Base-by-base conservation (phyloP, 2,888 invertebrate species). In the Acrobeloides nanus region DNA sequence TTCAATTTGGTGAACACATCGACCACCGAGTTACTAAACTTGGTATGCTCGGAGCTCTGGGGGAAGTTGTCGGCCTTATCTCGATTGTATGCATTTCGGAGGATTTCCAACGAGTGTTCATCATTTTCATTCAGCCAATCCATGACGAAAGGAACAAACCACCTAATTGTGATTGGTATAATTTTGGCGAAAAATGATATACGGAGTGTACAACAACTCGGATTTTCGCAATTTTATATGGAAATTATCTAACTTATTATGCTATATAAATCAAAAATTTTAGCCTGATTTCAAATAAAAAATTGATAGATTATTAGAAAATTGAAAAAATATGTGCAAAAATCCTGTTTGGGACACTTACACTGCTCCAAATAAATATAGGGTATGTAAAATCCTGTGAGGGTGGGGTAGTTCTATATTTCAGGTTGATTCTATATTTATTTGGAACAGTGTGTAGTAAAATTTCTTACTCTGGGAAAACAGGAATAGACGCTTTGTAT, bases 61-160 rank as follows among this genome's bases (percentile, higher is more conserved):
- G 89, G 89, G 81, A 99, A 99, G 90, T 95, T 65, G 58, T 71
- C 67, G 24, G 61, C 57, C 41, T 68, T 70, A 79, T 97, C 95
- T 76, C 93, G 84, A 76, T 87, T 89, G 77, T 95, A 99, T 66
- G 97, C 97, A 76, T 93, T 92, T 75, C 95, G 87, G 59, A 99
- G 83, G 78, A 95, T 97, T 76, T 97, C 97, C 73, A 97, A 81
- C 0, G 93, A 95, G 1, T 97, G 93, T 68, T 95, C 95, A 74
- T 99, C 97, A 75, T 99, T 99, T 76, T 97, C 97, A 74, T 95
- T 95, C 32, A 99, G 81, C 97, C 97, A 99, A 76, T 95, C 95
- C 95, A 99, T 97, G 34, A 99, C 97, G 77, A 97, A 99, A n/a
- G 95, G 93, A 76, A 95, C 95, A 76, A 99, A 99, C 95, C 95